phyloP scores from a whole-genome alignment of 2,797 vertebrate genomes.

The Ispidina lecontei region DNA sequence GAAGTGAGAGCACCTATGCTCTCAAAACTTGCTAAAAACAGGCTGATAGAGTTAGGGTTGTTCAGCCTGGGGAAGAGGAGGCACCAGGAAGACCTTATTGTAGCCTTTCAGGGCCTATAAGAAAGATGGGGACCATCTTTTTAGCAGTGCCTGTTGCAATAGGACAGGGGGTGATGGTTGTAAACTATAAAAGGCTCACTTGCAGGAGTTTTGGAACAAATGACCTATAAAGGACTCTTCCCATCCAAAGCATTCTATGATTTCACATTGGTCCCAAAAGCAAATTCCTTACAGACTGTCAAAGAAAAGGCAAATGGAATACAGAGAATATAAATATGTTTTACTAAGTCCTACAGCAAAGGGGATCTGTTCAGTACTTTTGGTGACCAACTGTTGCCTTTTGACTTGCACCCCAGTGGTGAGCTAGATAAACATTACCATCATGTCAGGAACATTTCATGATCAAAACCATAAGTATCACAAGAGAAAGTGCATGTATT shows the following conservation, averaged over 20 bases:
- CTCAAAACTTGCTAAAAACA: neutral
- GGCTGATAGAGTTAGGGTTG: too few species aligned
- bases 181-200: too few species aligned
- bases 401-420: neutral
- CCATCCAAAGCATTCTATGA: neutral
- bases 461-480: rapidly evolving
- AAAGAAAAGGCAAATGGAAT: neutral
- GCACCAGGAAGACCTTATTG: too few species aligned
- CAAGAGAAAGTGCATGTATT: neutral
- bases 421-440: neutral
- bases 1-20: neutral
- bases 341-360: neutral
- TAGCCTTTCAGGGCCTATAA: too few species aligned
- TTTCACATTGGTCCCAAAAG: neutral
- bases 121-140: too few species aligned
- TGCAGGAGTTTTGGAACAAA: neutral
- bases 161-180: too few species aligned
- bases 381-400: neutral
- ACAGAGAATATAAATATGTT: neutral
- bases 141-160: too few species aligned
- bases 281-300: neutral
- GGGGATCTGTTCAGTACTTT: neutral
- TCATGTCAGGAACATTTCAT: neutral
- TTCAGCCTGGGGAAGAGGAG: too few species aligned
- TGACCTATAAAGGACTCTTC: neutral